Conservation (phyloP, 2,888 invertebrate species). For the Tillus elongatus region DNA sequence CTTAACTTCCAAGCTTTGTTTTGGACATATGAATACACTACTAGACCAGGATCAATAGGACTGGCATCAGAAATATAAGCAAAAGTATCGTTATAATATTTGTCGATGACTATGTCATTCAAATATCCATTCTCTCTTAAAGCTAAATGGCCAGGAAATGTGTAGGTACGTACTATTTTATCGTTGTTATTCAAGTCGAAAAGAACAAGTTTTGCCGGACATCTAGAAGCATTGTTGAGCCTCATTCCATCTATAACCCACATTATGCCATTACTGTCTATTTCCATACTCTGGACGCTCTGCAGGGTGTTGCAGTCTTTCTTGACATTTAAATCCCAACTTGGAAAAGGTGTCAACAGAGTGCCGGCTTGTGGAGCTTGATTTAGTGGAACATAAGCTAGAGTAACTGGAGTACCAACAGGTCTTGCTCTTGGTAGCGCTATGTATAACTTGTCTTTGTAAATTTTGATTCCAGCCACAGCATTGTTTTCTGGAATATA, state of each 20-base stretch:
- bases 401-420: conserved; percentile 62
- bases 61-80: conserved; percentile 66
- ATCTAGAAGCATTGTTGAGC: conserved; percentile 50
- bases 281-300: conserved; percentile 64
- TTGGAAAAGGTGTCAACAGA: conserved; percentile 57
- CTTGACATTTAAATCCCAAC: conserved; percentile 53
- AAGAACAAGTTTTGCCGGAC: conserved; percentile 58
- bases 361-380: conserved; percentile 43
- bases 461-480: conserved; percentile 59
- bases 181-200: conserved; percentile 55
- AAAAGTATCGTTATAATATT: conserved; percentile 54
- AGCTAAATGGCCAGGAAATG: conserved; percentile 51
- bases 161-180: conserved; percentile 47
- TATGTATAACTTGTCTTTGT: conserved; percentile 56
- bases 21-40: conserved; percentile 56
- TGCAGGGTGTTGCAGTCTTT: conserved; percentile 53
- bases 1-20: conserved; percentile 61
- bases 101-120: conserved; percentile 63
- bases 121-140: conserved; percentile 50
- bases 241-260: conserved; percentile 62
- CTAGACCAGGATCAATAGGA: conserved; percentile 57
- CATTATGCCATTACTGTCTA: conserved; percentile 61
- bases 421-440: conserved; percentile 57
- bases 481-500: conserved; percentile 60
- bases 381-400: conserved; percentile 46